Evolutionary conservation across 1,140 invertebrate genomes (phyloP).

Genomic region (Drosophila pectinifera): DNA sequence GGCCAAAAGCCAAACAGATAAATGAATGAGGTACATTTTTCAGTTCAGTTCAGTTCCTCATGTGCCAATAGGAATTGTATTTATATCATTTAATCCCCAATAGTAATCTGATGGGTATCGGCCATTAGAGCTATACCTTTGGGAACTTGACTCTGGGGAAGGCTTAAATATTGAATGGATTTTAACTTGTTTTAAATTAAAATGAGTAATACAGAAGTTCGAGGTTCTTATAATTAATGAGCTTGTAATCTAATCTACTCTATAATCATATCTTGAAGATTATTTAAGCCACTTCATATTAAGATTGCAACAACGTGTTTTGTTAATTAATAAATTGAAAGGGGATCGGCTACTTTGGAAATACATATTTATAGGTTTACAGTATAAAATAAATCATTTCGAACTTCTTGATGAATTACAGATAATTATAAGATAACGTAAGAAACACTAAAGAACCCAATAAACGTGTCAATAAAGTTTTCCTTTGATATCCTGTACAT

Average conservation of each 20-base stretch:
- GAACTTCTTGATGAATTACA: background rate
- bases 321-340: background rate
- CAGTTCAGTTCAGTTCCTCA: slow-evolving; percentile 4
- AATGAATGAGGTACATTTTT: slow-evolving; percentile 52
- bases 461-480: background rate
- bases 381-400: background rate
- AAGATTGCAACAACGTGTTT: background rate
- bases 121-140: slow-evolving; percentile 13
- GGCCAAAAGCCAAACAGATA: slow-evolving; percentile 33
- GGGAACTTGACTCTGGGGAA: background rate
- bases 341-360: too few relatives aligned
- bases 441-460: background rate
- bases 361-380: background rate
- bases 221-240: too few relatives aligned
- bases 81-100: slow-evolving; percentile 20
- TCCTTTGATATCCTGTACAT: background rate
- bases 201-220: too few relatives aligned
- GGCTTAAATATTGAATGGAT: background rate
- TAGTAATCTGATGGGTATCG: slow-evolving; percentile 9
- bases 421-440: background rate
- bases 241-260: background rate
- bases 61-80: slow-evolving; percentile 38
- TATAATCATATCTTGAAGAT: background rate
- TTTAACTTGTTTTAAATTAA: background rate
- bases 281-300: background rate